Conservation (phyloP, 1,140 invertebrate species). For the Papilio machaon region DNA sequence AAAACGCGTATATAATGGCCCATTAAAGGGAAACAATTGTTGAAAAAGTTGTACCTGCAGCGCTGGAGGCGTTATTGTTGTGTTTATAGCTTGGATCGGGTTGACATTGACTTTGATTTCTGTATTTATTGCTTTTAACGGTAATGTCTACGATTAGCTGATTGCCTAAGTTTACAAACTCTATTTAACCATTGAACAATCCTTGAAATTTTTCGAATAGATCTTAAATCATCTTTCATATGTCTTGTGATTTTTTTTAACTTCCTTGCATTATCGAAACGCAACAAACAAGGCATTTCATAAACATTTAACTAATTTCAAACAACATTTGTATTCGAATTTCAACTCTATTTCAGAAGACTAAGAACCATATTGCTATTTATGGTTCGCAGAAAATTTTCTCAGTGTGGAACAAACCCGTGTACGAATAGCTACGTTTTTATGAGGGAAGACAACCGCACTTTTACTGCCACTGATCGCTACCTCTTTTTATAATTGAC, state of each 20-base stretch:
- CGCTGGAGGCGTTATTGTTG: slow-evolving; percentile 79
- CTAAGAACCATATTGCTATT: slow-evolving; percentile 44
- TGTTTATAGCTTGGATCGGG: slow-evolving; percentile 76
- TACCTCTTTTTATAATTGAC: slow-evolving; percentile 80
- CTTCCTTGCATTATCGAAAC: neutral
- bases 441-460: slow-evolving; percentile 75
- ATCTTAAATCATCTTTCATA: neutral
- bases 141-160: neutral
- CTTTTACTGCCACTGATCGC: slow-evolving; percentile 79
- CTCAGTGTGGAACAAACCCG: slow-evolving; percentile 60
- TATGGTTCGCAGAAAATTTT: slow-evolving; percentile 48
- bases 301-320: neutral
- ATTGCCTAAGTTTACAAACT: neutral
- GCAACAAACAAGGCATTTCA: neutral
- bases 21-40: slow-evolving; percentile 81
- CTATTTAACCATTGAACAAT: neutral
- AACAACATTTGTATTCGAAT: slow-evolving; percentile 42
- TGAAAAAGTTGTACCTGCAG: slow-evolving; percentile 80
- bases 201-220: neutral
- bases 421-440: slow-evolving; percentile 75
- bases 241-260: neutral
- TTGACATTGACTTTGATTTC: slow-evolving; percentile 81
- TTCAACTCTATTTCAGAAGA: slow-evolving; percentile 51
- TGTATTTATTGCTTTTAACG: slow-evolving; percentile 64
- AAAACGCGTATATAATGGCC: slow-evolving; percentile 79